Conservation (phyloP, 2,797 vertebrate species). For the Anas capensis region DNA sequence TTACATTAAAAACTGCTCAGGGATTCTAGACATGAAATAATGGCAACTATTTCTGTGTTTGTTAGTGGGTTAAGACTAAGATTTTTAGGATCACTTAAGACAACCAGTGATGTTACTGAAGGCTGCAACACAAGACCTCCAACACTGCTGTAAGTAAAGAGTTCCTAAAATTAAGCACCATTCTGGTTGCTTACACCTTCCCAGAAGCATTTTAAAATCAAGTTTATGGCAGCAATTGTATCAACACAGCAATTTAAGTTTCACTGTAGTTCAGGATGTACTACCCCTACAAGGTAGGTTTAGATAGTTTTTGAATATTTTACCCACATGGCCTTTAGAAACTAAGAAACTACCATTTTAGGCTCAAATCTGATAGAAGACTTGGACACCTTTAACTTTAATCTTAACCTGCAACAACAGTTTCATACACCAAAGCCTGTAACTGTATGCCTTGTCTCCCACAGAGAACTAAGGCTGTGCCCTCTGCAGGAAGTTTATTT, state of each 20-base stretch:
- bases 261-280: not conserved
- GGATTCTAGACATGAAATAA: not conserved
- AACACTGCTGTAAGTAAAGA: not conserved
- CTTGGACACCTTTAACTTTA: not conserved
- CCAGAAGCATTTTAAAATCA: not conserved
- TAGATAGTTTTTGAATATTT: not conserved
- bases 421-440: not conserved
- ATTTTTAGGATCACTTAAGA: not conserved
- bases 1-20: not conserved
- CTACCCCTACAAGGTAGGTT: not conserved
- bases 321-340: not conserved
- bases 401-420: not conserved
- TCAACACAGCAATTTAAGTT: not conserved
- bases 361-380: not conserved
- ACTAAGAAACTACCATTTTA: not conserved
- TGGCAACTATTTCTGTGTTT: not conserved
- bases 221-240: not conserved
- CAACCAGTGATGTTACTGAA: not conserved
- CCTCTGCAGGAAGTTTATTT: not conserved
- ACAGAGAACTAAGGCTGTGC: not conserved
- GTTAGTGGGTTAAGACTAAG: not conserved
- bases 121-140: not conserved
- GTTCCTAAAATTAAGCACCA: not conserved
- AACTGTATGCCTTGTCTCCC: not conserved
- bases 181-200: not conserved